Evolutionary conservation across 2,888 invertebrate species (phyloP).

Genomic region (Phengaris arion): DNA sequence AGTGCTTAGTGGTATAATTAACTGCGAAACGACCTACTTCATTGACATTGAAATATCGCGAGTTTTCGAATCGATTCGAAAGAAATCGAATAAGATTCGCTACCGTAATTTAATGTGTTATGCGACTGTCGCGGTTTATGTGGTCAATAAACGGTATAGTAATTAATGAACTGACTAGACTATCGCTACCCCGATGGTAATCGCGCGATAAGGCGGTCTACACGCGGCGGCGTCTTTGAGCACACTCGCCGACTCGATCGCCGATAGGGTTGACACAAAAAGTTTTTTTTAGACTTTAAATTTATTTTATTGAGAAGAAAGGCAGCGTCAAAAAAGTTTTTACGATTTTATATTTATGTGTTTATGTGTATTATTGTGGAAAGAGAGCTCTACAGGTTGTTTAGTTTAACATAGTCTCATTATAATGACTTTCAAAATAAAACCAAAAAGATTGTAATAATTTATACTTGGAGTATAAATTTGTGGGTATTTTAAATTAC

Average conservation of each 20-base stretch:
- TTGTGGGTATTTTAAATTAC: too few species aligned
- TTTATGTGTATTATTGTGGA: not conserved
- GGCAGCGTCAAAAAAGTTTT: not conserved
- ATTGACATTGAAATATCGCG: not conserved
- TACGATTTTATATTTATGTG: not conserved
- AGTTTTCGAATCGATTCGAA: not conserved
- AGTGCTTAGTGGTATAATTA: too few species aligned
- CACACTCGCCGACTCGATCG: slow-evolving; percentile 59
- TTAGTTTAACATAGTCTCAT: too few species aligned
- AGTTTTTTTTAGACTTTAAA: not conserved
- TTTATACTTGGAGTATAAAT: too few species aligned
- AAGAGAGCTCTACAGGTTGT: too few species aligned
- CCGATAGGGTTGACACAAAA: slow-evolving; percentile 53
- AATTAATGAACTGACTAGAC: slow-evolving; percentile 28
- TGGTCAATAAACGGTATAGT: slow-evolving; percentile 27
- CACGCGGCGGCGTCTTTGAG: slow-evolving; percentile 59
- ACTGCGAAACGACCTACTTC: not conserved
- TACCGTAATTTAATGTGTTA: not conserved
- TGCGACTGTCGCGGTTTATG: not conserved
- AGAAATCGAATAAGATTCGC: not conserved
- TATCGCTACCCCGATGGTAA: slow-evolving; percentile 44
- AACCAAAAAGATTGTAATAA: too few species aligned
- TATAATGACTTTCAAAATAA: too few species aligned
- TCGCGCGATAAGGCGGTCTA: slow-evolving; percentile 53
- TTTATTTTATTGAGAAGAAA: too few species aligned